Evolutionary conservation across 2,113 vertebrate species (phyloP).

Genomic region (Mustela lutreola): DNA sequence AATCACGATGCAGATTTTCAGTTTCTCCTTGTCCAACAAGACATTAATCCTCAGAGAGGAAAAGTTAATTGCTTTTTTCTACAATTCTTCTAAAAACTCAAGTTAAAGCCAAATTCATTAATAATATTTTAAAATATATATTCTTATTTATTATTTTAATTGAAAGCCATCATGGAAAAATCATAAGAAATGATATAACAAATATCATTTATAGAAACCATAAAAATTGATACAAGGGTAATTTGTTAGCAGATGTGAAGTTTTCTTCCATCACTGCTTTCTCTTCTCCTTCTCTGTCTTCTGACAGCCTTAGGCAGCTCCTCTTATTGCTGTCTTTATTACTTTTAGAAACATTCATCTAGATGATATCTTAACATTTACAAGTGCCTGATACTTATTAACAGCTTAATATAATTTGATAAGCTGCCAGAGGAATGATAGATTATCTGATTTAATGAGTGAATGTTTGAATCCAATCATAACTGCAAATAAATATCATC

Average conservation of each 20-base stretch:
- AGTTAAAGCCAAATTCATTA: not conserved
- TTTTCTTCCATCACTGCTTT: not conserved
- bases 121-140: not conserved
- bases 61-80: not conserved
- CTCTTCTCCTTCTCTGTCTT: not conserved
- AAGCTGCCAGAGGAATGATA: not conserved
- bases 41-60: not conserved
- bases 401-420: slow-evolving; percentile 1
- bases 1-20: not conserved
- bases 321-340: not conserved
- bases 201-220: not conserved
- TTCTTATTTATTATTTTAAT: not conserved
- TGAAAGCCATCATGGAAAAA: not conserved
- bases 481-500: not conserved
- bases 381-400: not conserved
- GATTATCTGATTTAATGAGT: not conserved
- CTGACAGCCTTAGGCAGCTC: not conserved
- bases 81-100: not conserved
- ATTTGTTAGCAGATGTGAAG: not conserved
- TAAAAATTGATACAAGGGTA: not conserved
- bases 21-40: not conserved
- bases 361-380: not conserved
- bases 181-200: not conserved
- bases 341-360: not conserved
- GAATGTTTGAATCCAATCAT: not conserved